Conservation (phyloP, 1,140 invertebrate species). For the Samia ricini region DNA sequence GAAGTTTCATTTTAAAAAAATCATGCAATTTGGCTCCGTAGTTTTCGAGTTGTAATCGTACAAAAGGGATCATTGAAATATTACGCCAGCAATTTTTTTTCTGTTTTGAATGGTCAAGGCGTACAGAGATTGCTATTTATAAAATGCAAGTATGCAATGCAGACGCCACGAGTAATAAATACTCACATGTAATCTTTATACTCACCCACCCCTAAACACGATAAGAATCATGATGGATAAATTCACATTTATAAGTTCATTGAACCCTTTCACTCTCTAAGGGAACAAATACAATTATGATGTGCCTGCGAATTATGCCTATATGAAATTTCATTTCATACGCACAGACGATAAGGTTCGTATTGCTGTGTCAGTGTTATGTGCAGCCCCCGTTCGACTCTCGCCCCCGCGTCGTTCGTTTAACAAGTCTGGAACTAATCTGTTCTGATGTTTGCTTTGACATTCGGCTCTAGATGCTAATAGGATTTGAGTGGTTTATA, state of each 20-base stretch:
- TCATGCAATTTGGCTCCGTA: no score
- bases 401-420: constrained; percentile 40
- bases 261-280: constrained; percentile 32
- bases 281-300: constrained; percentile 14
- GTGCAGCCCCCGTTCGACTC: constrained; percentile 38
- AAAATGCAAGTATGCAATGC: no score
- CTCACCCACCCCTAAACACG: background rate
- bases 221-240: background rate
- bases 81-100: no score
- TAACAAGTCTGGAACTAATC: constrained; percentile 67
- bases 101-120: no score
- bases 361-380: constrained; percentile 15
- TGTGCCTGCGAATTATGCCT: constrained; percentile 23
- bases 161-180: background rate
- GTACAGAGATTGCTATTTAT: no score
- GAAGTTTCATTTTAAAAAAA: no score
- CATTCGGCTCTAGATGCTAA: constrained; percentile 40
- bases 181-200: background rate
- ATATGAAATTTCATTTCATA: constrained; percentile 16
- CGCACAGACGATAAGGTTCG: constrained; percentile 10
- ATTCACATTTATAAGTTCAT: constrained; percentile 30
- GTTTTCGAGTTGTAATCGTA: no score
- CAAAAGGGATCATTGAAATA: no score
- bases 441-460: constrained; percentile 45
- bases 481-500: constrained; percentile 4